Evolutionary conservation across 2,113 vertebrate genomes (phyloP).

Genomic region (Brachirus orientalis): DNA sequence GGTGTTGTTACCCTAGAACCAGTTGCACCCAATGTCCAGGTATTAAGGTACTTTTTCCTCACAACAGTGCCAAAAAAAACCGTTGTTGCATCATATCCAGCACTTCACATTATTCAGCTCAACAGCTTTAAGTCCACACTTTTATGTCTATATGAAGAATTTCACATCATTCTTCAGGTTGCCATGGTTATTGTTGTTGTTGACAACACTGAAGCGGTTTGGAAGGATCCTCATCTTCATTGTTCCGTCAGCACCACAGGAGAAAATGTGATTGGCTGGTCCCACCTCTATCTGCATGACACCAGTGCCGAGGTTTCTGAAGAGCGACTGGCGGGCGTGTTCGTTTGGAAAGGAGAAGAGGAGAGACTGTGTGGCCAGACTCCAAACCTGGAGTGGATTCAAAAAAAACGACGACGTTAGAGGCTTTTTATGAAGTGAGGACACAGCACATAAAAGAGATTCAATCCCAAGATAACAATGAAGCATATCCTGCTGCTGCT

Average conservation of each 20-base stretch:
- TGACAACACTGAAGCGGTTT: constrained; percentile 83
- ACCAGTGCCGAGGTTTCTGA: constrained; percentile 97
- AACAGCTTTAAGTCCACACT: background rate
- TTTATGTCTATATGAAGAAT: constrained; percentile 85
- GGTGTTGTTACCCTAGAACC: background rate
- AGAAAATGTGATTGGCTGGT: constrained; percentile 94
- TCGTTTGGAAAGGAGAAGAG: constrained; percentile 93
- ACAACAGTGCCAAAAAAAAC: background rate
- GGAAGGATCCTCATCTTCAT: constrained; percentile 98
- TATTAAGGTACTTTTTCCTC: background rate
- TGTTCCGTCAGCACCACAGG: constrained; percentile 97
- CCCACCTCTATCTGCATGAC: constrained; percentile 98
- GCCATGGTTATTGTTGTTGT: constrained; percentile 80
- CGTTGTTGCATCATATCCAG: too few species aligned
- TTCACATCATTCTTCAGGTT: constrained; percentile 89
- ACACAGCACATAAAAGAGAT: too few species aligned
- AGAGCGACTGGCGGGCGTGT: constrained; percentile 95
- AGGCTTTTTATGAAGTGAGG: too few species aligned
- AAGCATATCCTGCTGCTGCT: background rate
- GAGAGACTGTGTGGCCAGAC: constrained; percentile 84
- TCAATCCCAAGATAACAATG: background rate
- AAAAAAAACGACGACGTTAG: background rate
- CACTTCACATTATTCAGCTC: constrained; percentile 15
- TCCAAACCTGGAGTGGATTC: constrained; percentile 88
- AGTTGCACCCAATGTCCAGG: too few species aligned